These are phyloP conservation scores for Glaucomys volans DNA, from an alignment of 2,113 vertebrate genomes.

Conservation along the genomic window DNA sequence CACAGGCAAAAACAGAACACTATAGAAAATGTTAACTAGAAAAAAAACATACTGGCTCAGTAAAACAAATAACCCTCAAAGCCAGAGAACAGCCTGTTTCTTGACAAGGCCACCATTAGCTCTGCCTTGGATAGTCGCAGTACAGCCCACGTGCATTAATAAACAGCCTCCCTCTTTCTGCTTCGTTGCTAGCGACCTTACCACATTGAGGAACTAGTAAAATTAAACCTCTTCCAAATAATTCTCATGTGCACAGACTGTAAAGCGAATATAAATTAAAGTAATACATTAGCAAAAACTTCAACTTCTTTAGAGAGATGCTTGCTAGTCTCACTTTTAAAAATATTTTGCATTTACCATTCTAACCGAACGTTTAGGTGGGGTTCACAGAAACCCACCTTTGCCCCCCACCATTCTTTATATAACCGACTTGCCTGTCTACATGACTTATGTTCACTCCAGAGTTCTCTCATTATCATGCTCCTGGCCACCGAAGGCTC, in stretches of 20 bases:
- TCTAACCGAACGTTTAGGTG: not conserved
- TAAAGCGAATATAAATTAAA: conserved; percentile 88
- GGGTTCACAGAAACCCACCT: not conserved
- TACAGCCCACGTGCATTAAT: conserved; percentile 76
- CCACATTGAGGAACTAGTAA: conserved; percentile 86
- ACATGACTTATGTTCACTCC: not conserved
- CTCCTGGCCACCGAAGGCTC: not conserved
- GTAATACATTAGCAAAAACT: conserved; percentile 82
- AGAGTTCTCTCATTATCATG: not conserved
- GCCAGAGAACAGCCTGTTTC: conserved; percentile 53
- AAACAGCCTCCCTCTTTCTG: conserved; percentile 81
- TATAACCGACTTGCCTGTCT: conserved; percentile 23
- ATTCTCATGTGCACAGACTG: conserved; percentile 86
- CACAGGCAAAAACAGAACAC: conserved; percentile 64
- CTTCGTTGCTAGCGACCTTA: conserved; percentile 80
- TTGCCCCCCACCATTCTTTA: not conserved
- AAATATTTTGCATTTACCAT: conserved; percentile 23
- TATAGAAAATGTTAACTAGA: conserved; percentile 56
- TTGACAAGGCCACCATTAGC: conserved; percentile 66
- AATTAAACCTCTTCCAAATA: conserved; percentile 87
- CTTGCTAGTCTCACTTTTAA: conserved; percentile 59
- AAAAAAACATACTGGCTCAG: conserved; percentile 69
- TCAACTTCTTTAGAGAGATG: conserved; percentile 73
- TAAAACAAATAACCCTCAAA: conserved; percentile 77
- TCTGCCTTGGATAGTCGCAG: conserved; percentile 69